Conservation (phyloP, 1,140 invertebrate genomes). For the Centruroides sculpturatus region DNA sequence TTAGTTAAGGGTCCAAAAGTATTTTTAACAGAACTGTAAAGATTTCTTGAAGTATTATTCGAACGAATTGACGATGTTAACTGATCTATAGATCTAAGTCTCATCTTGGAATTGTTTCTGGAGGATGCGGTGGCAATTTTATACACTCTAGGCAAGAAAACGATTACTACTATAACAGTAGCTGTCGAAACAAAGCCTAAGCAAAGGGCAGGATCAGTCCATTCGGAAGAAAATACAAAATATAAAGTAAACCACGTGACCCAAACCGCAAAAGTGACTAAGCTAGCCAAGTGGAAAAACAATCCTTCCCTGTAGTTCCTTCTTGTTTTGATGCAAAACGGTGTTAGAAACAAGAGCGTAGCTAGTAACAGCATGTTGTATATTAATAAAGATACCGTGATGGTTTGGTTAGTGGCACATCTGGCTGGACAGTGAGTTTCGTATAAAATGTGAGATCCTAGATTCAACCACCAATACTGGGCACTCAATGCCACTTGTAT, state of each 20-base stretch:
- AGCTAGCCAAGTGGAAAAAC: conserved; percentile 37
- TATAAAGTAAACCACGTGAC: conserved; percentile 37
- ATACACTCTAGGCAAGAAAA: conserved; percentile 42
- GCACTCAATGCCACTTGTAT: conserved; percentile 34
- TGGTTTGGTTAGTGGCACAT: conserved; percentile 21
- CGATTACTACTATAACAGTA: conserved; percentile 35
- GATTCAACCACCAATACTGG: conserved; percentile 7
- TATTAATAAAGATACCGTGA: conserved; percentile 26
- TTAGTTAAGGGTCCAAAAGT: too few relatives aligned
- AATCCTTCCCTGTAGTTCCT: conserved; percentile 44
- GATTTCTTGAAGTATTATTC: too few relatives aligned
- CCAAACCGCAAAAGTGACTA: conserved; percentile 35
- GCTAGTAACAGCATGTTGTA: conserved; percentile 42
- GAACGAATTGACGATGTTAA: too few relatives aligned
- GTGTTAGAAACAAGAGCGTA: conserved; percentile 32
- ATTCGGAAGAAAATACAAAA: conserved; percentile 29
- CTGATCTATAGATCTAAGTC: too few relatives aligned
- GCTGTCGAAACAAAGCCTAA: conserved; percentile 39
- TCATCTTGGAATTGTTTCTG: too few relatives aligned
- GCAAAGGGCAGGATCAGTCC: conserved; percentile 38
- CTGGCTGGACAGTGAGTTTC: conserved; percentile 8
- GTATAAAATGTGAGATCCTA: background rate
- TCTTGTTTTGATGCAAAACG: conserved; percentile 37
- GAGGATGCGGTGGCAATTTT: too few relatives aligned
- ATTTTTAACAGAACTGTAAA: too few relatives aligned